These are phyloP conservation scores for Philhelius pedissequus DNA, from an alignment of 2,888 invertebrate genomes.

Conservation along the genomic window DNA sequence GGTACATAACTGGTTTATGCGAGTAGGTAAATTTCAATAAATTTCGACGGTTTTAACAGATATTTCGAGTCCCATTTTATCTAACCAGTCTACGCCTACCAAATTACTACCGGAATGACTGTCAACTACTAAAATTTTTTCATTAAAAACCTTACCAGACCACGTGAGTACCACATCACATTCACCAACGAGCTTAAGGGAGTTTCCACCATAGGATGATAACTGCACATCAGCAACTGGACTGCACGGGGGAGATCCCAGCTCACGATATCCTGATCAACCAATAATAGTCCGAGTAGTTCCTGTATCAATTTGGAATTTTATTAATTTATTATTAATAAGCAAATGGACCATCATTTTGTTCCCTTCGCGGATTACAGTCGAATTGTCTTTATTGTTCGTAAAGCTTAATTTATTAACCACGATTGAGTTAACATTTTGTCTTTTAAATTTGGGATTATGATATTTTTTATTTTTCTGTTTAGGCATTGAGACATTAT, in stretches of 20 bases:
- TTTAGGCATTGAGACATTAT: background rate
- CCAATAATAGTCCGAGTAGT: background rate
- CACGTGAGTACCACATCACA: background rate
- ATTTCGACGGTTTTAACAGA: background rate
- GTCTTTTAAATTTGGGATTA: slow-evolving; percentile 6
- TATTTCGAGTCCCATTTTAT: background rate
- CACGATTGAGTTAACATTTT: background rate
- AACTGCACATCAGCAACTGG: background rate
- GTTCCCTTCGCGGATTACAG: background rate
- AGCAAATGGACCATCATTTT: background rate
- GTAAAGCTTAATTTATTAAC: background rate
- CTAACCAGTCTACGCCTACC: slow-evolving; percentile 10
- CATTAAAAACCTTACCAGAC: background rate
- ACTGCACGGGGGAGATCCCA: background rate
- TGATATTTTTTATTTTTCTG: background rate
- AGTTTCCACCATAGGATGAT: background rate
- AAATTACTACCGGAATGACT: background rate
- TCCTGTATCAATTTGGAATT: background rate
- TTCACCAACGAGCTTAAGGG: background rate
- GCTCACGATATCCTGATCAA: background rate
- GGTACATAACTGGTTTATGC: background rate
- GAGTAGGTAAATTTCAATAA: background rate
- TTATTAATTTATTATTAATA: background rate
- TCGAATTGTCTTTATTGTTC: background rate
- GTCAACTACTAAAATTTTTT: slow-evolving; percentile 10